Conservation (phyloP, 2,888 invertebrate genomes). For the Drosophila maculinotata region DNA sequence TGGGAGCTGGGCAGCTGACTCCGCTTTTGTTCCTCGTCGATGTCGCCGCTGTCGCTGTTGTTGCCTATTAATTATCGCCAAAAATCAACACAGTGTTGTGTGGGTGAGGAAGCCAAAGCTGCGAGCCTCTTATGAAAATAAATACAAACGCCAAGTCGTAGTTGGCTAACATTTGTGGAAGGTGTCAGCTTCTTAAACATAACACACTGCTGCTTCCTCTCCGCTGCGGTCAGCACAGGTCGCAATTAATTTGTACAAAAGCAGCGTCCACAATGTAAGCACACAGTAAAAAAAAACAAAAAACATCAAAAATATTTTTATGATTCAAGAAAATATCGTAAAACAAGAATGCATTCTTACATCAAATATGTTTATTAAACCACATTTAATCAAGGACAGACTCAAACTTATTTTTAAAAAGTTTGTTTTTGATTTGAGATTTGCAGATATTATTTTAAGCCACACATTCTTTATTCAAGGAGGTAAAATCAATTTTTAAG, state of each 20-base stretch:
- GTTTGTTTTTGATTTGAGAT: too few relatives aligned
- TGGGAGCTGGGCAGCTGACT: constrained; percentile 14
- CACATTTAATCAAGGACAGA: too few relatives aligned
- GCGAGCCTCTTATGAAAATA: constrained; percentile 43
- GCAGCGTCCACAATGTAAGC: not conserved
- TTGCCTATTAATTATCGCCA: constrained; percentile 73
- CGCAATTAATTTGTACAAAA: constrained; percentile 50
- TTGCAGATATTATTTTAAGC: too few relatives aligned
- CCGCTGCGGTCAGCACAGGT: constrained; percentile 39
- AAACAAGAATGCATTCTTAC: too few relatives aligned
- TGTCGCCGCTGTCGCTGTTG: constrained; percentile 49
- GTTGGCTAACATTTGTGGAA: constrained; percentile 31
- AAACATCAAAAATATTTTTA: not conserved
- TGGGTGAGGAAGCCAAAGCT: constrained; percentile 51
- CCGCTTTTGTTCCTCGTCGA: constrained; percentile 22
- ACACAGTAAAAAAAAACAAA: not conserved
- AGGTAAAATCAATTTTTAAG: too few relatives aligned
- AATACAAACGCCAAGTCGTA: constrained; percentile 28
- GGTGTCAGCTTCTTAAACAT: constrained; percentile 27
- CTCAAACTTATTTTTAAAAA: too few relatives aligned
- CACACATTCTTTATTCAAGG: too few relatives aligned
- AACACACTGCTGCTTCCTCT: constrained; percentile 4
- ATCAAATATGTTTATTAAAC: too few relatives aligned
- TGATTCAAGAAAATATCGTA: too few relatives aligned
- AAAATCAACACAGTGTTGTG: constrained; percentile 46